Evolutionary conservation across 2,797 vertebrate species (phyloP), one percentile per base, ranked within the genome.

Genomic region (Erethizon dorsatum): DNA sequence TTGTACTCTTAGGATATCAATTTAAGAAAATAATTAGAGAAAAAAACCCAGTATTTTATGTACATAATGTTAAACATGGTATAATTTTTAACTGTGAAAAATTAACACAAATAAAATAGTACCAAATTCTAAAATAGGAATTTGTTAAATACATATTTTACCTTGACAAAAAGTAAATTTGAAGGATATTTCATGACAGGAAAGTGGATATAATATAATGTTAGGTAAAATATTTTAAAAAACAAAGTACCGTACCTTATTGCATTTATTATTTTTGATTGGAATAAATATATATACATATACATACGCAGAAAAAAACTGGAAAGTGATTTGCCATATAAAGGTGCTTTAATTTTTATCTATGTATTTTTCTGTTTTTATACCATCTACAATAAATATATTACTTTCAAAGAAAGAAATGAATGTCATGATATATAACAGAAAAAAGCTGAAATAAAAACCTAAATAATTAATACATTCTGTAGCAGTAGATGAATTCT

Each of bases 381-480:
- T 20, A 24, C 14, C 79, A 13, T 87, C 26, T 85, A 67, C 6
- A 83, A 67, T 73, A 28, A 54, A 67, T 61, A 63, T 17, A 77
- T 71, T 45, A 80, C 4, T 85, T 90, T 65, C 1, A 15, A 95
- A 56, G 37, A 79, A 88, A 87, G 22, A 92, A 88, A 52, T 63
- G 63, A 28, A 26, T 92, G 33, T 31, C 6, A 75, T 95, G 47
- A 61, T 63, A 73, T 41, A 11, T 26, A 92, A 83, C 84, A 15
- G 24, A 41, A 67, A 82, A 90, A 91, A 56, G 14, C 59, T 91
- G n/a, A 90, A 94, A 84, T n/a, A 33, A 69, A 31, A 90, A n/a
- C 56, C 37, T 80, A 83, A 92, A 90, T 93, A 91, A 93, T 75
- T 65, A 63, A 75, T 52, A 78, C 47, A 41, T 79, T 90, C 85